Conservation (phyloP, 2,113 vertebrate genomes). For the Morone saxatilis region DNA sequence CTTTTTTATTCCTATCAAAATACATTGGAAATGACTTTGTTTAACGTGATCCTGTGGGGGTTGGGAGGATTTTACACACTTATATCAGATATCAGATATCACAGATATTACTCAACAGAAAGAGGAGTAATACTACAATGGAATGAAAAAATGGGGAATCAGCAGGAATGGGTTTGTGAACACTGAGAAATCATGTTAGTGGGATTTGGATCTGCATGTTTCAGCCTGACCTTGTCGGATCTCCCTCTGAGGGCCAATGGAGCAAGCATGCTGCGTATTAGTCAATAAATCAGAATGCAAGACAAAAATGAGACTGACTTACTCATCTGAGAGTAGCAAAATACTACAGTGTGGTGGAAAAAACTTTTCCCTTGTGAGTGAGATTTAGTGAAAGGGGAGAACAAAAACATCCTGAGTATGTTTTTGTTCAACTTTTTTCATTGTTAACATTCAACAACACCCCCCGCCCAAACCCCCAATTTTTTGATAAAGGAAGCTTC, state of each 20-base stretch:
- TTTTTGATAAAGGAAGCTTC: slow-evolving; percentile 37
- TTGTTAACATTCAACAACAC: slow-evolving; percentile 28
- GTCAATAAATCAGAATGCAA: slow-evolving; percentile 20
- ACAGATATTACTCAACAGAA: slow-evolving; percentile 20
- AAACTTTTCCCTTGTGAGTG: slow-evolving; percentile 3
- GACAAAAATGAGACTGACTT: not conserved
- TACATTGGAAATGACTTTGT: not conserved
- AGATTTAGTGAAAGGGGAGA: not conserved
- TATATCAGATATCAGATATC: not conserved
- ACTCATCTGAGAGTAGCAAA: not conserved
- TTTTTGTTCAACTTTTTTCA: slow-evolving; percentile 43
- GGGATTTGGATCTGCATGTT: slow-evolving; percentile 24
- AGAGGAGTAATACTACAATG: slow-evolving; percentile 4
- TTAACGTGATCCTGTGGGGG: not conserved
- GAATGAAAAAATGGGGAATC: slow-evolving; percentile 28
- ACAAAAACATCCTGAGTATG: slow-evolving; percentile 17
- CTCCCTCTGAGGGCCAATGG: not conserved
- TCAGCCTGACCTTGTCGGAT: slow-evolving; percentile 4
- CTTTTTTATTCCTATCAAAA: not conserved
- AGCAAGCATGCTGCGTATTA: not conserved
- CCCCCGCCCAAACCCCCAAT: slow-evolving; percentile 9
- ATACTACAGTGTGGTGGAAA: not conserved
- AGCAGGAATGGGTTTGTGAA: slow-evolving; percentile 19
- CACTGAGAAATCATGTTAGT: not conserved
- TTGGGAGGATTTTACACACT: not conserved